Evolutionary conservation across 2,113 vertebrate genomes (phyloP).

Genomic region (Lipophrys pholis): DNA sequence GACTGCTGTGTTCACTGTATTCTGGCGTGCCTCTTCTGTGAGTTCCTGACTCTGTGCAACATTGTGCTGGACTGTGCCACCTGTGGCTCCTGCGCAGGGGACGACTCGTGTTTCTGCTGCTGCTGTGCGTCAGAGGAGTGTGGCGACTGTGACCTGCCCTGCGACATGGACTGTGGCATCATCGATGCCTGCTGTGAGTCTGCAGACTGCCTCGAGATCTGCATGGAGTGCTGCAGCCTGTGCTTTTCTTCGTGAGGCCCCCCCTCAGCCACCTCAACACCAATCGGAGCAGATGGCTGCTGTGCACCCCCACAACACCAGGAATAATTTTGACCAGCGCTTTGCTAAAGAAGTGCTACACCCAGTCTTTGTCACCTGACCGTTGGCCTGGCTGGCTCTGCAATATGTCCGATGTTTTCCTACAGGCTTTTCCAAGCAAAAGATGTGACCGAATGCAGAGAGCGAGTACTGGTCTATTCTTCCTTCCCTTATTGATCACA

Average conservation of each 20-base stretch:
- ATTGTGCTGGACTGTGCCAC: conserved; percentile 96
- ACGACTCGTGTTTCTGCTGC: conserved; percentile 95
- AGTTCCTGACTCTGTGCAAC: conserved; percentile 98
- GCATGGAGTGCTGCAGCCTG: conserved; percentile 99
- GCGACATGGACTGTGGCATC: conserved; percentile 99
- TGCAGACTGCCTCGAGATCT: conserved; percentile 98
- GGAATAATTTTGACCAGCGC: conserved; percentile 32
- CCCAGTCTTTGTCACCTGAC: conserved; percentile 45
- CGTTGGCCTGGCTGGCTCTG: conserved; percentile 40
- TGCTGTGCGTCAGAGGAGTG: conserved; percentile 95
- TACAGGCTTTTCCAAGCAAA: conserved; percentile 50
- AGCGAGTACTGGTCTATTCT: conserved; percentile 48
- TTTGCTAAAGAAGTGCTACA: conserved; percentile 25
- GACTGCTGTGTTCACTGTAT: conserved; percentile 99
- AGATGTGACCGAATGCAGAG: conserved; percentile 55
- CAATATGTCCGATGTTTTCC: conserved; percentile 41
- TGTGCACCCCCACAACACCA: conserved; percentile 25
- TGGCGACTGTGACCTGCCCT: conserved; percentile 95
- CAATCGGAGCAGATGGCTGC: conserved; percentile 15
- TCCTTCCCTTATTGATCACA: conserved; percentile 46
- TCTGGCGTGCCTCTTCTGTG: conserved; percentile 98
- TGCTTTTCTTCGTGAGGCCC: conserved; percentile 95
- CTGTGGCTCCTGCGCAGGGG: conserved; percentile 93
- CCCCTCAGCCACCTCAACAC: neutral
- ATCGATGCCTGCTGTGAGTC: conserved; percentile 99